Percentiles rank a stretch among this genome's conserved stretches.
phyloP scores from a whole-genome alignment of 2,113 vertebrate genomes.

The Bostrychus sinensis region DNA sequence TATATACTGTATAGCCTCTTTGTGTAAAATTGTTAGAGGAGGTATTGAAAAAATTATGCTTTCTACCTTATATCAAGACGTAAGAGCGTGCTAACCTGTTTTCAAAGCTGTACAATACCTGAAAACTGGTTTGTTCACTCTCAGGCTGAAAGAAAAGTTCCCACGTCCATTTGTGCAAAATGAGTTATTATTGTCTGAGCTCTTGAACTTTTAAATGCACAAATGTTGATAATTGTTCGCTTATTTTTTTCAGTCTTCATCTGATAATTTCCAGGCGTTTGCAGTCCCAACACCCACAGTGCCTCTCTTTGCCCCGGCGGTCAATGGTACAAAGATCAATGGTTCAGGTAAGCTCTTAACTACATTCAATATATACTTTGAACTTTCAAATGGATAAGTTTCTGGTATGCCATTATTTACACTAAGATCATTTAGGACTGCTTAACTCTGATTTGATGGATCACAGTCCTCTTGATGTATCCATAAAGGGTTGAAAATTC shows the following conservation, averaged over 20 bases:
- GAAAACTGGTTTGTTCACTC: constrained; percentile 72
- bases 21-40: constrained; percentile 25
- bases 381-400: constrained; percentile 11
- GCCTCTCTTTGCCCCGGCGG: constrained; percentile 59
- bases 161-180: background rate
- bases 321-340: constrained; percentile 58
- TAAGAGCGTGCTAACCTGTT: background rate
- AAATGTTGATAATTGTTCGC: background rate
- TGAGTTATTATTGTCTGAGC: background rate
- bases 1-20: no score
- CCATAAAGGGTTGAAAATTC: constrained; percentile 26
- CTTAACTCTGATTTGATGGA: constrained; percentile 31
- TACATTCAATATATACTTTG: constrained; percentile 17
- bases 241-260: constrained; percentile 47
- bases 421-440: constrained; percentile 7
- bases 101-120: constrained; percentile 5
- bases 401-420: constrained; percentile 17
- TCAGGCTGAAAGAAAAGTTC: constrained; percentile 16
- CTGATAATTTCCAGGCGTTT: constrained; percentile 71
- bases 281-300: constrained; percentile 81
- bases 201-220: background rate
- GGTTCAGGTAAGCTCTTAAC: constrained; percentile 65
- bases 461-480: constrained; percentile 24
- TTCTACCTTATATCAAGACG: background rate
- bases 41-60: background rate